These are phyloP conservation scores for Bibio marci DNA, from an alignment of 2,888 invertebrate genomes.

Conservation along the genomic window DNA sequence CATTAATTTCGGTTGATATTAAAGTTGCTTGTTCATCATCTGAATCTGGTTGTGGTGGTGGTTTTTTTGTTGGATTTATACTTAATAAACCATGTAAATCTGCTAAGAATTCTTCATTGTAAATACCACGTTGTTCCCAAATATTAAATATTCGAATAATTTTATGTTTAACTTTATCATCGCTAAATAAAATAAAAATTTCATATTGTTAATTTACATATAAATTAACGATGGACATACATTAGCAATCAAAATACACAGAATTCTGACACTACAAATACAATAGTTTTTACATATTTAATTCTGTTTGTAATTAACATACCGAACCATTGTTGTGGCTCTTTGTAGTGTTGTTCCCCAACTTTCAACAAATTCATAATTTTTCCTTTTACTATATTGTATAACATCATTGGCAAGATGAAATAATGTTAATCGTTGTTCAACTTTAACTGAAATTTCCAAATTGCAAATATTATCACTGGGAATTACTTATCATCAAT, in stretches of 20 bases:
- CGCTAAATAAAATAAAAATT: conserved; percentile 33
- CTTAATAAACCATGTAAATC: conserved; percentile 73
- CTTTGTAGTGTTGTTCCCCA: conserved; percentile 87
- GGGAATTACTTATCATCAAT: no score
- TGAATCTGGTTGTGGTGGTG: conserved; percentile 32
- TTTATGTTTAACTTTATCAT: conserved; percentile 74
- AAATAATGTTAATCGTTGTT: conserved; percentile 76
- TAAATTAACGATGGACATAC: conserved; percentile 5
- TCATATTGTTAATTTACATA: conserved; percentile 10
- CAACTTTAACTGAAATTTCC: conserved; percentile 43
- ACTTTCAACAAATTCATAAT: conserved; percentile 76
- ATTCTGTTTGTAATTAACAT: conserved; percentile 5
- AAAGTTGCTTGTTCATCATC: conserved; percentile 35
- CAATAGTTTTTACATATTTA: neutral
- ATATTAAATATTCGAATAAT: conserved; percentile 84
- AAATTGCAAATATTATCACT: neutral
- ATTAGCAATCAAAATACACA: conserved; percentile 6
- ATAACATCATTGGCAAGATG: conserved; percentile 96
- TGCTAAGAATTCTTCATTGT: conserved; percentile 74
- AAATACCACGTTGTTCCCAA: conserved; percentile 87
- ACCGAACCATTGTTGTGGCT: conserved; percentile 78
- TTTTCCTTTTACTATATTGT: conserved; percentile 87
- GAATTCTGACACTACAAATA: neutral
- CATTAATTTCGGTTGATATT: conserved; percentile 58
- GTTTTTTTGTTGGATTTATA: conserved; percentile 52